Conservation (phyloP, 2,888 invertebrate genomes). For the Platycheirus rosarum region DNA sequence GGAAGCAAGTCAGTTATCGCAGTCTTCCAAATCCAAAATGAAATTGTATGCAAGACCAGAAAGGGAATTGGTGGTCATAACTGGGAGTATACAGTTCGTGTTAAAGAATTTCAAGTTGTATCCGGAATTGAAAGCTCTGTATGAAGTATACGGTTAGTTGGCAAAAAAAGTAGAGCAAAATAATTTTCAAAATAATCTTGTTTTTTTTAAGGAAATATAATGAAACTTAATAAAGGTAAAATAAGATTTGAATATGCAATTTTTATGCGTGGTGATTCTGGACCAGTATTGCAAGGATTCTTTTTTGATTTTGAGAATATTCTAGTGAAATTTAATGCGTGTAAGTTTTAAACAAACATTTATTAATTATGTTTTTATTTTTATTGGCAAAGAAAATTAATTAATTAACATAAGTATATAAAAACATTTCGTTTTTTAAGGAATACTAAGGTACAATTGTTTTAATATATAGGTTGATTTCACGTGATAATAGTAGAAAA, state of each 20-base stretch:
- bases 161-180: not conserved
- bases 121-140: constrained; percentile 77
- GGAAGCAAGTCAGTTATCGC: not conserved
- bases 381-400: too few relatives aligned
- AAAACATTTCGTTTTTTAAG: too few relatives aligned
- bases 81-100: constrained; percentile 54
- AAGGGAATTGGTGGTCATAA: constrained; percentile 35
- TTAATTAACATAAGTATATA: too few relatives aligned
- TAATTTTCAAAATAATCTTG: not conserved
- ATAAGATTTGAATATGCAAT: constrained; percentile 77
- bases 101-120: constrained; percentile 67
- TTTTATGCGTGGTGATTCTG: constrained; percentile 77
- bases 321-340: constrained; percentile 48
- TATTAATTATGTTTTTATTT: not conserved
- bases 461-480: too few relatives aligned
- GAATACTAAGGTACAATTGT: too few relatives aligned
- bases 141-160: constrained; percentile 80
- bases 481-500: too few relatives aligned
- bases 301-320: constrained; percentile 79
- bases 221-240: constrained; percentile 78
- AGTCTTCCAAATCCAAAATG: not conserved
- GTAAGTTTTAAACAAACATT: constrained; percentile 43
- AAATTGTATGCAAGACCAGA: constrained; percentile 1
- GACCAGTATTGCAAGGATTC: constrained; percentile 79
- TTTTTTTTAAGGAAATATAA: constrained; percentile 77